A percentile compares a stretch with the other conserved stretches of the same genome.
Evolutionary conservation across 2,113 vertebrate genomes (phyloP).

Genomic region (Fulmarus glacialis): DNA sequence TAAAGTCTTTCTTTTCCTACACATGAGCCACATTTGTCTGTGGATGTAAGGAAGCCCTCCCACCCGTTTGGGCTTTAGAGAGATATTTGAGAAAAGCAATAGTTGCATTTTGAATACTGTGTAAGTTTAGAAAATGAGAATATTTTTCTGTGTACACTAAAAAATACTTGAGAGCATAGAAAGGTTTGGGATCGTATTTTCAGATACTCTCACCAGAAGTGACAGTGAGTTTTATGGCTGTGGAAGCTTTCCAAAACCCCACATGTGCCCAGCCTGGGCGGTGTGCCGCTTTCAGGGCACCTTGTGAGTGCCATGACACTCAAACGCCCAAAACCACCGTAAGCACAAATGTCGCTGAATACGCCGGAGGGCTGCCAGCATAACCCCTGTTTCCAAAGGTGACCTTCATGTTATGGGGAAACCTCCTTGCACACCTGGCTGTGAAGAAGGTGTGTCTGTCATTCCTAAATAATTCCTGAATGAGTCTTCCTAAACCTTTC

Average conservation of each 20-base stretch:
- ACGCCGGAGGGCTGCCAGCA: background rate
- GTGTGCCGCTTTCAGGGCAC: rapidly evolving
- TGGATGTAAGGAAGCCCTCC: background rate
- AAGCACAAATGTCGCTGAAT: rapidly evolving
- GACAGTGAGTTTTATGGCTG: background rate
- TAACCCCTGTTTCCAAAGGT: background rate
- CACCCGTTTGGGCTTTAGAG: background rate
- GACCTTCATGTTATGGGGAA: background rate
- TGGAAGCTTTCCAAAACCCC: background rate
- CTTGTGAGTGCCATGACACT: background rate
- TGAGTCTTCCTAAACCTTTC: background rate
- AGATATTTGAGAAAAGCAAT: background rate
- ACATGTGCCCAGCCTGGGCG: background rate
- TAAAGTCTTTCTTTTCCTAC: conserved; percentile 45
- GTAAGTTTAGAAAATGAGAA: background rate
- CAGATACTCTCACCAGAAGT: background rate
- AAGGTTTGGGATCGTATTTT: background rate
- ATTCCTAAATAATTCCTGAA: background rate
- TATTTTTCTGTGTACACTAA: background rate
- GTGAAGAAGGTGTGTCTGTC: background rate
- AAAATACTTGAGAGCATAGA: background rate
- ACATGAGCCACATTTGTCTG: background rate
- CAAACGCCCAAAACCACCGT: background rate
- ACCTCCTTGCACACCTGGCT: background rate
- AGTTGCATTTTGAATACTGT: background rate